Conservation (phyloP, 2,888 invertebrate genomes). For the Horisme vitalbata region DNA sequence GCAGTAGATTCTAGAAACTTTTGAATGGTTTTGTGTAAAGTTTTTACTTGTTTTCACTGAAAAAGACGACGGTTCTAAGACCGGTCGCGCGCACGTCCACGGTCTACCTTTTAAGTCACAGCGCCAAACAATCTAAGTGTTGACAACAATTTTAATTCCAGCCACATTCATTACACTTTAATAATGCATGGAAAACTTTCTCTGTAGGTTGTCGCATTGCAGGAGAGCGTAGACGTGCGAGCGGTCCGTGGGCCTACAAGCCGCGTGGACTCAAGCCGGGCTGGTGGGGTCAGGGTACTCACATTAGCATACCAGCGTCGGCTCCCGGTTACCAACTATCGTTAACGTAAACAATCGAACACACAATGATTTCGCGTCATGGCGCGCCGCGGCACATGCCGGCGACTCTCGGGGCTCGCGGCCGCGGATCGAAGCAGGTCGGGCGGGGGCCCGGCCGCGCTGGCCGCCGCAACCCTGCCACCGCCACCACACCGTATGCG, state of each 20-base stretch:
- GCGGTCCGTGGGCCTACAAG: conserved; percentile 15
- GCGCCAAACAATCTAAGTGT: conserved; percentile 5
- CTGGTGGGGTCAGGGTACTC: conserved; percentile 54
- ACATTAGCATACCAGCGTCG: conserved; percentile 81
- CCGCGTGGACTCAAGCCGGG: conserved; percentile 3
- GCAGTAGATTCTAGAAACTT: neutral
- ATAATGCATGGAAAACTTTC: conserved; percentile 29
- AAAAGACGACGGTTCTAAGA: neutral
- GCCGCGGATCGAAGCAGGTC: conserved; percentile 60
- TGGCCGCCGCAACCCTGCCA: conserved; percentile 63
- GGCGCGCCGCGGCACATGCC: conserved; percentile 65
- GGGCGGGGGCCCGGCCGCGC: conserved; percentile 63
- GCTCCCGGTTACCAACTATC: conserved; percentile 74
- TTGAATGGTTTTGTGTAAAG: neutral
- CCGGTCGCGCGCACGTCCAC: conserved; percentile 29
- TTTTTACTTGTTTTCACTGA: conserved; percentile 17
- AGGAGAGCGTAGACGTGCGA: conserved; percentile 50
- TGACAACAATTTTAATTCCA: conserved; percentile 5
- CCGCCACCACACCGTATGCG: conserved; percentile 74
- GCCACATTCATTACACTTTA: conserved; percentile 22
- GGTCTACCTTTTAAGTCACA: conserved; percentile 11
- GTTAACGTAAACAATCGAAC: conserved; percentile 77
- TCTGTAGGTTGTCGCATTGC: conserved; percentile 68
- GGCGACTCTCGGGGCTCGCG: conserved; percentile 35
- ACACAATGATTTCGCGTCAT: conserved; percentile 67